phyloP scores from a whole-genome alignment of 2,113 vertebrate species.

The Istiophorus platypterus region DNA sequence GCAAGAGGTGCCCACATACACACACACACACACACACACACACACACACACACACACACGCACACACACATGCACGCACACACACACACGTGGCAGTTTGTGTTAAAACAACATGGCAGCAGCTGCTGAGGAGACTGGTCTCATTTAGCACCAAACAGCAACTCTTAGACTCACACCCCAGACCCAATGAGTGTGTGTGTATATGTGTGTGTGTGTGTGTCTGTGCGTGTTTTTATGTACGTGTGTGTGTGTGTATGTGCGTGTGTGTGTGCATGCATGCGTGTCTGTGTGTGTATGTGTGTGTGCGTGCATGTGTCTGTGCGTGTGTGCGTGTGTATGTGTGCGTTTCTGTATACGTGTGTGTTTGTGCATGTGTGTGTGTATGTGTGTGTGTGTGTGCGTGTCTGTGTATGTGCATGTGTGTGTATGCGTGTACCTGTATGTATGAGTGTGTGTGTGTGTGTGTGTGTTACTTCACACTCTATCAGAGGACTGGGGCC shows the following conservation, averaged over 20 bases:
- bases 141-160: constrained; percentile 60
- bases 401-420: constrained; percentile 21
- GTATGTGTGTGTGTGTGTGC: constrained; percentile 26
- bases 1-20: neutral
- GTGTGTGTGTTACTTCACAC: constrained; percentile 35
- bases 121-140: constrained; percentile 64
- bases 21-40: constrained; percentile 20
- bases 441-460: constrained; percentile 40
- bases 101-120: constrained; percentile 66
- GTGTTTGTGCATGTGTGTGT: constrained; percentile 27
- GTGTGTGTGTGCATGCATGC: constrained; percentile 26
- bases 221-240: constrained; percentile 18
- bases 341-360: no score
- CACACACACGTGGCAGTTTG: neutral
- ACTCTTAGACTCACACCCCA: constrained; percentile 31
- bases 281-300: constrained; percentile 37
- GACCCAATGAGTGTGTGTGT: constrained; percentile 24
- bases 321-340: constrained; percentile 24
- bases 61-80: constrained; percentile 28
- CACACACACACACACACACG: constrained; percentile 17
- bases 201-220: constrained; percentile 28
- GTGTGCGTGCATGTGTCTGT: constrained; percentile 28
- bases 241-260: constrained; percentile 34
- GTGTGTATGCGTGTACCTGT: no score
- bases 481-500: constrained; percentile 49